Evolutionary conservation across 1,140 invertebrate species (phyloP).

Genomic region (Tetramorium parvispinum): DNA sequence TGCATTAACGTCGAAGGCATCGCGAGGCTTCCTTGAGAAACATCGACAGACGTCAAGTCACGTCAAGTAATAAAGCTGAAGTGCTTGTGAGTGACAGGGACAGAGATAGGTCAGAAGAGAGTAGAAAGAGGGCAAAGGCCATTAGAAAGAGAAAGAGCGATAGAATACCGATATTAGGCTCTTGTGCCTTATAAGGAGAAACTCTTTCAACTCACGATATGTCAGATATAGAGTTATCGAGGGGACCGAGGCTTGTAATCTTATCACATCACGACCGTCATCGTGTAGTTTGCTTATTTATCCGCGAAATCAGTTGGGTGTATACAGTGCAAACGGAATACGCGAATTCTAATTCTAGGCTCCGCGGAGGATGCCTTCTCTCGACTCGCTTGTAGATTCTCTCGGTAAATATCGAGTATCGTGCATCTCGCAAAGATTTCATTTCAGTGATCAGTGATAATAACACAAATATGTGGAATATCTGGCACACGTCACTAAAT

Average conservation of each 20-base stretch:
- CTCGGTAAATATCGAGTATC: slow-evolving; percentile 48
- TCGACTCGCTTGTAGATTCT: neutral
- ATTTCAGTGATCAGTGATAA: neutral
- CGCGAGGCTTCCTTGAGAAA: neutral
- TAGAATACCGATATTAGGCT: neutral
- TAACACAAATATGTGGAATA: neutral
- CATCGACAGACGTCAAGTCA: slow-evolving; percentile 34
- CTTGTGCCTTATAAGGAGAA: slow-evolving; percentile 49
- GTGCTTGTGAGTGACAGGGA: neutral
- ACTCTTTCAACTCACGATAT: neutral
- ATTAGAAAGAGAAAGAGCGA: neutral
- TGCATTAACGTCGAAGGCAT: neutral
- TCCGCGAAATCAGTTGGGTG: slow-evolving; percentile 55
- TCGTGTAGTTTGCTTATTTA: slow-evolving; percentile 7
- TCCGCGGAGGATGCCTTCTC: slow-evolving; percentile 1
- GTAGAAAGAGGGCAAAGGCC: neutral
- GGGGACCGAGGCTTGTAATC: slow-evolving; percentile 40
- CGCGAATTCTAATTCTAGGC: neutral
- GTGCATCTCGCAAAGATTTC: neutral
- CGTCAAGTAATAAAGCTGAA: slow-evolving; percentile 5
- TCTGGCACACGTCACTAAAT: neutral
- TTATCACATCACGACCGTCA: slow-evolving; percentile 54
- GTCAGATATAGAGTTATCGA: slow-evolving; percentile 62
- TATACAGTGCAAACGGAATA: neutral
- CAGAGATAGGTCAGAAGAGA: neutral